Conservation (phyloP, 1,140 invertebrate genomes). For the Scaptodrosophila lebanonensis region DNA sequence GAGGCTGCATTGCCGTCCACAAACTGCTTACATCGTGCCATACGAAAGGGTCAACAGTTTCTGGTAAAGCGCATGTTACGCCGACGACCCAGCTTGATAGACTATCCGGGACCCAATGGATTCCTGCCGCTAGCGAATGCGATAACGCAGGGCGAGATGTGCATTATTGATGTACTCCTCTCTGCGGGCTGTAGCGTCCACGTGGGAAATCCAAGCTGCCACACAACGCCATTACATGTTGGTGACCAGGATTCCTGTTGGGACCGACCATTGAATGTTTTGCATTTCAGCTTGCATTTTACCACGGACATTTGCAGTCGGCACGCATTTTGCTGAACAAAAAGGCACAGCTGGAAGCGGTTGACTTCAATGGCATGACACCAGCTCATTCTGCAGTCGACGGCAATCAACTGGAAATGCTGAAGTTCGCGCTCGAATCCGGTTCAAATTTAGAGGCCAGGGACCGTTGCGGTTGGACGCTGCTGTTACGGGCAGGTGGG, state of each 20-base stretch:
- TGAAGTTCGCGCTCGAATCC: constrained; percentile 66
- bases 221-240: constrained; percentile 64
- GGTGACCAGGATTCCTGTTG: background rate
- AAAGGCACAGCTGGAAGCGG: constrained; percentile 58
- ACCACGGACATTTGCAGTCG: constrained; percentile 60
- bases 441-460: constrained; percentile 59
- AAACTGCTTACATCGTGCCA: constrained; percentile 59
- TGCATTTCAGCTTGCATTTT: constrained; percentile 57
- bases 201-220: constrained; percentile 50
- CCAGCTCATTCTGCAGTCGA: constrained; percentile 69
- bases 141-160: constrained; percentile 61
- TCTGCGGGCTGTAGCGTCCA: constrained; percentile 67
- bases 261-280: background rate
- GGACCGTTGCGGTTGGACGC: constrained; percentile 64
- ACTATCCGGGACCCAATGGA: constrained; percentile 63
- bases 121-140: constrained; percentile 68
- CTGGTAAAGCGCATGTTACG: constrained; percentile 71
- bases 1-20: constrained; percentile 52
- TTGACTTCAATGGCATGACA: constrained; percentile 66
- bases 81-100: constrained; percentile 58
- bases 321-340: constrained; percentile 71
- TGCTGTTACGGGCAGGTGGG: constrained; percentile 66
- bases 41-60: constrained; percentile 70
- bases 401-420: constrained; percentile 66
- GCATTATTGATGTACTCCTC: constrained; percentile 64